phyloP scores from a whole-genome alignment of 2,797 vertebrate species.

The Alfaro cultratus region DNA sequence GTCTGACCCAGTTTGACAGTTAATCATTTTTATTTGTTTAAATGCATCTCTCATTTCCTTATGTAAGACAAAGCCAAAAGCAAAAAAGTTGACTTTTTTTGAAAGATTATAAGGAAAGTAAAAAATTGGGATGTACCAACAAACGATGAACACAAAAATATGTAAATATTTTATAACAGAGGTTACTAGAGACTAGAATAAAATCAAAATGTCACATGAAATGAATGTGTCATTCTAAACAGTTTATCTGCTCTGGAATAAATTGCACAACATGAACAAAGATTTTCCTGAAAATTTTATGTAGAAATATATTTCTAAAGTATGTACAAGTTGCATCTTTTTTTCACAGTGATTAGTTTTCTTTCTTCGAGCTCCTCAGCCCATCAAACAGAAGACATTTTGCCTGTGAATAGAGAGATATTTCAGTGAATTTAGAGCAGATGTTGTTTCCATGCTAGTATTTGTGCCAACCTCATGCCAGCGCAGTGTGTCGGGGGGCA shows the following conservation, averaged over 20 bases:
- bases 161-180: background rate
- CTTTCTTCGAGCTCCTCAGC: conserved; percentile 61
- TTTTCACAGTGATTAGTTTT: conserved; percentile 15
- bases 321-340: background rate
- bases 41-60: background rate
- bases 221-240: conserved; percentile 6
- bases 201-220: conserved; percentile 5
- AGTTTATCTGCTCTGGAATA: conserved; percentile 6
- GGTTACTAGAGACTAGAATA: background rate
- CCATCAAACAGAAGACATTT: conserved; percentile 82
- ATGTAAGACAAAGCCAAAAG: background rate
- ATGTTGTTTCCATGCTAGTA: conserved; percentile 10
- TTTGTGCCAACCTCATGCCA: conserved; percentile 79
- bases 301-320: background rate
- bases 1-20: too few species aligned
- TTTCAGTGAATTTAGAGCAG: background rate
- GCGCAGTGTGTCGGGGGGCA: conserved; percentile 75
- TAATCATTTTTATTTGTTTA: background rate
- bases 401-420: conserved; percentile 72
- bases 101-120: background rate
- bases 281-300: conserved; percentile 38
- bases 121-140: background rate
- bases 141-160: background rate
- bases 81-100: background rate
- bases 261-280: conserved; percentile 4